Base-by-base conservation (phyloP, 2,797 vertebrate species). In the Pseudomugil tenellus region DNA sequence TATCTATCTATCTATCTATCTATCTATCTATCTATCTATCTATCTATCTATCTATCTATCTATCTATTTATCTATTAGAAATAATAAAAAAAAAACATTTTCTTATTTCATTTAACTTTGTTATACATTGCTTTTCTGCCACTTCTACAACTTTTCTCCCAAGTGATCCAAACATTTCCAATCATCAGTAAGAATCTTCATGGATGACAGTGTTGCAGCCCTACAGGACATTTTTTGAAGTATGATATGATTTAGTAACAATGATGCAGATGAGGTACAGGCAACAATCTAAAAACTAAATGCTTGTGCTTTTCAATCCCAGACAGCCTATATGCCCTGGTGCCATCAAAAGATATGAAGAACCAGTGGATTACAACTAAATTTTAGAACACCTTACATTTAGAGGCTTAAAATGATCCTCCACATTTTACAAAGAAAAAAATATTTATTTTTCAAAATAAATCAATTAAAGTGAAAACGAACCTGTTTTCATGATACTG, bases 1-100 rank as follows among this genome's bases (percentile, higher is more conserved):
- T 11, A 43, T 60, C 58, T 17, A 58, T 58, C 21, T 25, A 37
- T 37, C 57, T 58, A 41, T 41, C 65, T 29, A 34, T 72, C 56
- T 46, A 29, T 68, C 65, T 13, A 51, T 65, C 53, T 19, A n/a
- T 56, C 25, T 53, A 49, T 39, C 58, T 17, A 39, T 57, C 55
- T 16, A 37, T 56, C 54, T 35, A 37, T 57, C 56, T 26, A 56
- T 58, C 35, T 28, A 26, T 58, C 56, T 58, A 28, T 58, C 35
- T 6, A 31, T 31, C 29, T 31, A 31, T 31, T 6, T 6, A 31
- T 31, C 29, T n/a, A n/a, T n/a, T n/a, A n/a, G n/a, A n/a, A n/a
- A n/a, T n/a, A n/a, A n/a, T n/a, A 41, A 41, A 5, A 35, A 34
- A 34, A 34, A 0, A 2, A 9, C 9, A 11, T 35, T 35, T 35